Evolutionary conservation across 2,113 vertebrate species (phyloP).

Genomic region (Bambusicola thoracicus): DNA sequence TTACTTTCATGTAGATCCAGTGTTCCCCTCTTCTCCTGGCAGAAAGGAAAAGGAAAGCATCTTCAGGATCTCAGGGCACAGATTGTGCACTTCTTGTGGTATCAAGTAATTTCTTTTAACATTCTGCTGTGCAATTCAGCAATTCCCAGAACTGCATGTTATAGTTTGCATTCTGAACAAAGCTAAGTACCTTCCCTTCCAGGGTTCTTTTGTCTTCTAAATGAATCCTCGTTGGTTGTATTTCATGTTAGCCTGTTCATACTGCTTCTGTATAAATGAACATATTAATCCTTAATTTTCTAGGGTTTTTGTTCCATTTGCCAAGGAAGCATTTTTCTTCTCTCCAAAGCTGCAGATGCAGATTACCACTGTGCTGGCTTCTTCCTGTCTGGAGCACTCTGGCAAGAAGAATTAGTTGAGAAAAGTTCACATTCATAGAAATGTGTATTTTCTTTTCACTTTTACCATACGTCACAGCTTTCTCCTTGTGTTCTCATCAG

Average conservation of each 20-base stretch:
- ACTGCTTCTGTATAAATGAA: slow-evolving; percentile 61
- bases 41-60: slow-evolving; percentile 4
- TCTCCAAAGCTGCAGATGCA: slow-evolving; percentile 49
- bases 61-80: slow-evolving; percentile 30
- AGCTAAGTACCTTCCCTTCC: slow-evolving; percentile 51
- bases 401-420: slow-evolving; percentile 30
- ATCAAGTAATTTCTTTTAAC: slow-evolving; percentile 37
- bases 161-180: slow-evolving; percentile 34
- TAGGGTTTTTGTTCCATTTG: slow-evolving; percentile 47
- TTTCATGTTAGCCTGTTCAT: slow-evolving; percentile 39
- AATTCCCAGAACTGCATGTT: slow-evolving; percentile 49
- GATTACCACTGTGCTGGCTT: slow-evolving; percentile 17
- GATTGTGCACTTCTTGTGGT: slow-evolving; percentile 20
- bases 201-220: slow-evolving; percentile 56
- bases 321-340: slow-evolving; percentile 38
- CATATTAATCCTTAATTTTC: slow-evolving; percentile 71
- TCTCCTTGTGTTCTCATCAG: background rate
- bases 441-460: background rate
- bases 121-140: slow-evolving; percentile 33
- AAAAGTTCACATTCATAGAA: slow-evolving; percentile 44
- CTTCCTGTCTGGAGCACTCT: slow-evolving; percentile 32
- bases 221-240: slow-evolving; percentile 30
- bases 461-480: background rate
- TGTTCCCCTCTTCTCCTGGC: background rate
- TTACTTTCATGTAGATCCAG: background rate